A percentile compares a stretch with the other conserved stretches of the same genome.
Evolutionary conservation across 2,797 vertebrate species (phyloP).

Genomic region (Acrossocheilus fasciatus): DNA sequence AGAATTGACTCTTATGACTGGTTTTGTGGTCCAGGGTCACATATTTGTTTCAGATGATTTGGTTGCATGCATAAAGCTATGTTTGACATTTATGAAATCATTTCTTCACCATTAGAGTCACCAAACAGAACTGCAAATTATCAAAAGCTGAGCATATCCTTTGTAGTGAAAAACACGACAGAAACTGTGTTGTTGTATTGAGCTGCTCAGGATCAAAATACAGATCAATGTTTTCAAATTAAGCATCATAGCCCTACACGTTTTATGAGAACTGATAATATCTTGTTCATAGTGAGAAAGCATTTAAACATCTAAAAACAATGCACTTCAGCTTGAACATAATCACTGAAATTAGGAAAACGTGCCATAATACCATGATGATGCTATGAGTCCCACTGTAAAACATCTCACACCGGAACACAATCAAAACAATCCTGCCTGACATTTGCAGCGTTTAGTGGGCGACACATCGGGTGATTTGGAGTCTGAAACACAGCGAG

Average conservation of each 20-base stretch:
- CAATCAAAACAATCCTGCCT: conserved; percentile 1
- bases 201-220: background rate
- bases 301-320: background rate
- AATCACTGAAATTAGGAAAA: background rate
- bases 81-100: background rate
- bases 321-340: background rate
- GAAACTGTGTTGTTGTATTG: background rate
- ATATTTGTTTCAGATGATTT: background rate
- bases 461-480: background rate
- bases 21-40: too few species aligned
- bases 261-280: background rate
- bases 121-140: background rate
- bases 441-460: background rate
- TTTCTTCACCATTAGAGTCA: background rate
- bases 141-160: background rate
- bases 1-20: too few species aligned
- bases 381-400: background rate
- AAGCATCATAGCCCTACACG: background rate
- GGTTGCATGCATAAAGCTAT: background rate
- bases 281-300: background rate
- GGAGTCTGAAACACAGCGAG: background rate
- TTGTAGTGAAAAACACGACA: background rate
- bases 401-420: conserved; percentile 21
- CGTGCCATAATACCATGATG: background rate
- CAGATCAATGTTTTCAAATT: background rate